Evolutionary conservation across 2,113 vertebrate genomes (phyloP).

Genomic region (Apodemus sylvaticus): DNA sequence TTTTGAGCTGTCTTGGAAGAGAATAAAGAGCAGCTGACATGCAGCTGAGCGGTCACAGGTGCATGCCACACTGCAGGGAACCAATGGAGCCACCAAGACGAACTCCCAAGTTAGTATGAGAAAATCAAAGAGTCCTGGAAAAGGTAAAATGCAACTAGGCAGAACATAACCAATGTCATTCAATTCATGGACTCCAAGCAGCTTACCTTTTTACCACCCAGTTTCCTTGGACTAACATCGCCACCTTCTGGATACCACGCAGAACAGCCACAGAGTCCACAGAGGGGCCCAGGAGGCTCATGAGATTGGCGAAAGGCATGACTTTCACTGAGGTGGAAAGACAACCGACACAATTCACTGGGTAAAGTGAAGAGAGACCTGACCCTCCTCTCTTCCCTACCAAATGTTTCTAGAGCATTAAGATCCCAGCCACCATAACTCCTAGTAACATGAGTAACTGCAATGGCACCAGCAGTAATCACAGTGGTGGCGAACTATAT

Average conservation of each 20-base stretch:
- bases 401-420: background rate
- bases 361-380: background rate
- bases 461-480: fast-evolving
- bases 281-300: slow-evolving; percentile 94
- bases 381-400: background rate
- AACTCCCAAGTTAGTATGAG: background rate
- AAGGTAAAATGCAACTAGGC: background rate
- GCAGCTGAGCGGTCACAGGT: background rate
- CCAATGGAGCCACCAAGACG: background rate
- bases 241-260: slow-evolving; percentile 99
- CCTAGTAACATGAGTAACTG: fast-evolving
- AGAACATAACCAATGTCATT: background rate
- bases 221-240: slow-evolving; percentile 97
- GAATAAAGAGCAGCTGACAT: background rate
- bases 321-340: slow-evolving; percentile 89
- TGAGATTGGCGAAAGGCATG: slow-evolving; percentile 97
- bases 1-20: background rate
- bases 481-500: fast-evolving
- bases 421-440: background rate
- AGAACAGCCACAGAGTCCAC: slow-evolving; percentile 93
- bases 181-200: background rate
- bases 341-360: background rate
- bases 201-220: slow-evolving; percentile 98
- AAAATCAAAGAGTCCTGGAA: background rate
- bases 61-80: background rate